phyloP scores from a whole-genome alignment of 2,888 invertebrate species.

The Odontocolon sp. region DNA sequence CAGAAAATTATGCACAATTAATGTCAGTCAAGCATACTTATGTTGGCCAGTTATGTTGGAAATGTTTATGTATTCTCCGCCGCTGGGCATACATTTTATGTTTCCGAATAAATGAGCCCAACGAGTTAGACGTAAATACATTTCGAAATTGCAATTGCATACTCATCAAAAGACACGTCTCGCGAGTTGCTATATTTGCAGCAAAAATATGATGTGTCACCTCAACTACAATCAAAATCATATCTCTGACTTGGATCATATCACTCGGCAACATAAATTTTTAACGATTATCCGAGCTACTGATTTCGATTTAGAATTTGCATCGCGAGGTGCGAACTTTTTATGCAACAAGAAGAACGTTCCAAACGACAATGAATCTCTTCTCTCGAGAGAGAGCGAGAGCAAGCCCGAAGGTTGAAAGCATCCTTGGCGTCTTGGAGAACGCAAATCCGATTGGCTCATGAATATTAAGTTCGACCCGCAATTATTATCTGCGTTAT shows the following conservation, averaged over 20 bases:
- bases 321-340: too few species aligned
- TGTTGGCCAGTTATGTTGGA: slow-evolving; percentile 67
- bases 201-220: neutral
- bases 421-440: slow-evolving; percentile 71
- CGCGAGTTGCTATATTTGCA: neutral
- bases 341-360: too few species aligned
- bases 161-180: neutral
- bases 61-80: slow-evolving; percentile 70
- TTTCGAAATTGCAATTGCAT: slow-evolving; percentile 44
- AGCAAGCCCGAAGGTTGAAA: slow-evolving; percentile 44
- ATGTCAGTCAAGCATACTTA: slow-evolving; percentile 78
- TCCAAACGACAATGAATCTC: slow-evolving; percentile 74
- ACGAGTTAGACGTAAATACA: slow-evolving; percentile 60
- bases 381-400: slow-evolving; percentile 31
- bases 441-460: slow-evolving; percentile 81
- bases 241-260: slow-evolving; percentile 16
- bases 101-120: slow-evolving; percentile 65
- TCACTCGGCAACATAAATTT: too few species aligned
- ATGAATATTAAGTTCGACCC: slow-evolving; percentile 81
- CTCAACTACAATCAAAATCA: slow-evolving; percentile 15
- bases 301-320: too few species aligned
- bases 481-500: slow-evolving; percentile 81
- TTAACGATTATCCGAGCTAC: too few species aligned
- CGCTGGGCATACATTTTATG: slow-evolving; percentile 62
- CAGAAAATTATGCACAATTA: slow-evolving; percentile 78